Percentiles rank a stretch among this genome's conserved stretches.
These are phyloP conservation scores for Acyrthosiphon pisum DNA, from an alignment of 1,140 invertebrate genomes.

Conservation along the genomic window DNA sequence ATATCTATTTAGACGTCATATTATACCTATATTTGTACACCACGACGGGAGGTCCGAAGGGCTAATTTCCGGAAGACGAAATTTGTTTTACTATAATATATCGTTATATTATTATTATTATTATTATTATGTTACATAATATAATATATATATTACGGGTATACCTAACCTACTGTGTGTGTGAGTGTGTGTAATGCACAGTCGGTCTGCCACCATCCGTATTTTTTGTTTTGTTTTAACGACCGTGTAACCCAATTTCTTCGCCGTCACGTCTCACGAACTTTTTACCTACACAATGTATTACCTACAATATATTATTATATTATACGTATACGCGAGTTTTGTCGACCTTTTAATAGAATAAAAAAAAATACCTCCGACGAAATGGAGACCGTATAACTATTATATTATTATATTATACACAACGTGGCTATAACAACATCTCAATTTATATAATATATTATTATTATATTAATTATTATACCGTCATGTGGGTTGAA, in stretches of 20 bases:
- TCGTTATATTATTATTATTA: background rate
- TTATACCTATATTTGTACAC: background rate
- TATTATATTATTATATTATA: background rate
- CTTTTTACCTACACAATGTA: background rate
- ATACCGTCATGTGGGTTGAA: background rate
- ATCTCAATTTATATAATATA: background rate
- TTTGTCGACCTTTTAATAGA: background rate
- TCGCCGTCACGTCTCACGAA: slow-evolving; percentile 27
- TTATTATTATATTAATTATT: background rate
- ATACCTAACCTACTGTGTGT: background rate
- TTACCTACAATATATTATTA: background rate
- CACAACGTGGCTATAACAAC: background rate
- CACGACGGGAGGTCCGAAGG: slow-evolving; percentile 43
- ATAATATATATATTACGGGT: background rate
- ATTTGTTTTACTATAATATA: background rate
- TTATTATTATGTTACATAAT: background rate
- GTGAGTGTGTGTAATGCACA: background rate
- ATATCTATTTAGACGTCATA: background rate
- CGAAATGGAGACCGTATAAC: background rate
- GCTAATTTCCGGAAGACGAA: slow-evolving; percentile 51
- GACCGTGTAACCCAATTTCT: slow-evolving; percentile 49
- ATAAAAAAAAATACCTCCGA: background rate
- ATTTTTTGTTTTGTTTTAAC: background rate
- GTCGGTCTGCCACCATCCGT: background rate
- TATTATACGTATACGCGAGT: background rate